Conservation (phyloP, 2,797 vertebrate genomes). For the Onychomys leucogaster region DNA sequence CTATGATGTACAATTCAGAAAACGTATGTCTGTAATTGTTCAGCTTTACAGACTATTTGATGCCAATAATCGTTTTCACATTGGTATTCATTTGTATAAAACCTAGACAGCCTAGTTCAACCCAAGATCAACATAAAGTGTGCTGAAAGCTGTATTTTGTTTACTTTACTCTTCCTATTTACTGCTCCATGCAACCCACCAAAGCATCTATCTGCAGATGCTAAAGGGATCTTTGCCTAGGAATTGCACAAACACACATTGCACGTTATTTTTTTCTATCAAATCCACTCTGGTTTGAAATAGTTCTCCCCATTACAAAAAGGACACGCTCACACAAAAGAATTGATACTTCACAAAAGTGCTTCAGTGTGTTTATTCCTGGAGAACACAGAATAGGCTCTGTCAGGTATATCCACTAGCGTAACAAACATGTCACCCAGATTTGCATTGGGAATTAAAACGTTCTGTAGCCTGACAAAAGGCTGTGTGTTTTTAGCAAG, state of each 20-base stretch:
- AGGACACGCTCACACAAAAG: conserved; percentile 79
- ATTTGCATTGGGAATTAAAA: conserved; percentile 85
- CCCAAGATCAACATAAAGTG: conserved; percentile 65
- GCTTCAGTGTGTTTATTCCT: conserved; percentile 75
- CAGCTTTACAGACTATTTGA: conserved; percentile 40
- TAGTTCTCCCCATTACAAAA: conserved; percentile 80
- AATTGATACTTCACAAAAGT: conserved; percentile 69
- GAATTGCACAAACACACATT: conserved; percentile 60
- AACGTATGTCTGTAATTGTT: conserved; percentile 57
- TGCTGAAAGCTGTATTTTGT: conserved; percentile 66
- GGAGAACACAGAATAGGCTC: conserved; percentile 76
- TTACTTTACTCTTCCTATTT: conserved; percentile 71
- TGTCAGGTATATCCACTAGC: conserved; percentile 84
- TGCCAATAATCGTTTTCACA: conserved; percentile 44
- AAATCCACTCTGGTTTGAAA: conserved; percentile 78
- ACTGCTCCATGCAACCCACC: conserved; percentile 49
- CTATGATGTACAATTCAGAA: conserved; percentile 48
- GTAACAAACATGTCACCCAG: conserved; percentile 84
- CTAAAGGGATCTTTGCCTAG: conserved; percentile 73
- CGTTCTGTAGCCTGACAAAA: conserved; percentile 83
- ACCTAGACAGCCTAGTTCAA: conserved; percentile 47
- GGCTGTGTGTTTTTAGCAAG: conserved; percentile 83
- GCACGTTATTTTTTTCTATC: conserved; percentile 73
- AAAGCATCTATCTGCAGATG: conserved; percentile 54
- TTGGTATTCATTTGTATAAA: conserved; percentile 51